Conservation (phyloP, 2,113 vertebrate species). For the Perognathus longimembris region DNA sequence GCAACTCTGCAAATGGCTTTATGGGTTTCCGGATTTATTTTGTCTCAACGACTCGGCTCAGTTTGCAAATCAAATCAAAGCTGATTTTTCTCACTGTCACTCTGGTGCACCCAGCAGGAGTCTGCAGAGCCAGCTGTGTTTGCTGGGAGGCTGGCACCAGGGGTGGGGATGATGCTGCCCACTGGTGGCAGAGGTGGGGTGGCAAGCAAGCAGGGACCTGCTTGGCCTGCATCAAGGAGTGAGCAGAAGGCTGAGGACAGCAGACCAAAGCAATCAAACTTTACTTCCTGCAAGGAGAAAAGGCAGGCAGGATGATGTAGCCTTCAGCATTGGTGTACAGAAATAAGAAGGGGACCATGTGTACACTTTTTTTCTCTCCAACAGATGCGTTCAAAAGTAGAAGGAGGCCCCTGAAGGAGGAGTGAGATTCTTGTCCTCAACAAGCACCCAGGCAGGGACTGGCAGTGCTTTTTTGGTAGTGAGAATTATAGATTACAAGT, state of each 20-base stretch:
- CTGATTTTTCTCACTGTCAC: conserved; percentile 79
- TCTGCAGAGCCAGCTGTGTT: conserved; percentile 54
- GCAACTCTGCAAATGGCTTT: conserved; percentile 77
- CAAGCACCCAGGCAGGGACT: background rate
- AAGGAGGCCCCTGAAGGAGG: background rate
- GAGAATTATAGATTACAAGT: background rate
- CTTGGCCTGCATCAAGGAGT: background rate
- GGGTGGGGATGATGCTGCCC: background rate
- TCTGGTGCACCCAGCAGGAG: conserved; percentile 6
- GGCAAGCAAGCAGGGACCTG: background rate
- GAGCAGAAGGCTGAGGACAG: background rate
- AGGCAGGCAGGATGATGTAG: background rate
- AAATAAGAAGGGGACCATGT: background rate
- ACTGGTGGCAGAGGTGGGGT: background rate
- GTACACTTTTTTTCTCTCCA: background rate
- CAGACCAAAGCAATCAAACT: background rate
- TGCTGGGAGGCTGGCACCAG: background rate
- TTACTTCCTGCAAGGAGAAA: conserved; percentile 58
- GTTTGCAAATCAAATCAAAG: conserved; percentile 79
- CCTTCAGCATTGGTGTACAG: background rate
- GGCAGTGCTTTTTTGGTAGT: background rate
- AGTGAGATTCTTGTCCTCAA: background rate
- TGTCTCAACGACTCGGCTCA: conserved; percentile 73
- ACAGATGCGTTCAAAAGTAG: background rate
- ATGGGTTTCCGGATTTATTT: conserved; percentile 75